Conservation (phyloP, 2,797 vertebrate species). For the Danio aesculapii region DNA sequence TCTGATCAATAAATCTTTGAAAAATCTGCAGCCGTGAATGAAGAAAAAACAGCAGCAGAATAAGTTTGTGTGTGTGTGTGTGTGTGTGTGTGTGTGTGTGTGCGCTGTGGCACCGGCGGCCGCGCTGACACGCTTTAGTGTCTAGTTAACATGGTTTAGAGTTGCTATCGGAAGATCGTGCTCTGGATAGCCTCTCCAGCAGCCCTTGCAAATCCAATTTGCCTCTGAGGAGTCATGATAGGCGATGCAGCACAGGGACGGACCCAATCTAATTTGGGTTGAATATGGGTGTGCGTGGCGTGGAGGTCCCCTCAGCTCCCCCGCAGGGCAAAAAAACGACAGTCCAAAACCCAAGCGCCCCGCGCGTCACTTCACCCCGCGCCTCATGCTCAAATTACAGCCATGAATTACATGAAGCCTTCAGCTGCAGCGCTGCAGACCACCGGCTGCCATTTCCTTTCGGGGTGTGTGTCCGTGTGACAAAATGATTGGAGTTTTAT, state of each 20-base stretch:
- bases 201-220: conserved; percentile 87
- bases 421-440: conserved; percentile 13
- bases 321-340: conserved; percentile 35
- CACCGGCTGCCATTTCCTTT: conserved; percentile 43
- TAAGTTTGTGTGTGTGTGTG: conserved; percentile 50
- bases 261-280: conserved; percentile 96
- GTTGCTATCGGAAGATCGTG: conserved; percentile 78
- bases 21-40: not conserved
- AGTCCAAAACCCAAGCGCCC: not conserved
- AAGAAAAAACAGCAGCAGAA: conserved; percentile 59
- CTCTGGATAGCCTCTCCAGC: conserved; percentile 78
- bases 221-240: conserved; percentile 94
- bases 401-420: conserved; percentile 58
- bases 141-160: conserved; percentile 75
- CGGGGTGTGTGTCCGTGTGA: conserved; percentile 47
- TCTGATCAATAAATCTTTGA: no score
- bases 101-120: conserved; percentile 56
- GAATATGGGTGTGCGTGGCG: conserved; percentile 93
- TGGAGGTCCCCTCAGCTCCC: conserved; percentile 64
- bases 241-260: conserved; percentile 93
- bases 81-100: conserved; percentile 32
- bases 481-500: conserved; percentile 55
- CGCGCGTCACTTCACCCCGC: conserved; percentile 55
- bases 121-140: conserved; percentile 68
- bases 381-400: conserved; percentile 44